Evolutionary conservation across 1,140 invertebrate genomes (phyloP).

Genomic region (Drosophila dunni): DNA sequence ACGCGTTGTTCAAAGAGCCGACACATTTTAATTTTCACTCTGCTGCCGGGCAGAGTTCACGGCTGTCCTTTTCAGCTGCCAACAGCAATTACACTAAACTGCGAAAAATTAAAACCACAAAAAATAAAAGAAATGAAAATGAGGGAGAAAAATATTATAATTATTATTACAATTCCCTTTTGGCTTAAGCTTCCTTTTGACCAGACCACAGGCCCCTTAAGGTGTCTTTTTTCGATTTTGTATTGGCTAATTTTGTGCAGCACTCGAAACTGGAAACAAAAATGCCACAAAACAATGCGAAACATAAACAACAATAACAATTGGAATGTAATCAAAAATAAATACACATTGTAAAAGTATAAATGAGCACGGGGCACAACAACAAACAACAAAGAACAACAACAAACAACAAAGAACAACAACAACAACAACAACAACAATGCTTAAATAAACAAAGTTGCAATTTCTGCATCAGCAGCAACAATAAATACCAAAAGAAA

Average conservation of each 20-base stretch:
- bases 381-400: constrained; percentile 19
- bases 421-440: constrained; percentile 33
- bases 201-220: constrained; percentile 14
- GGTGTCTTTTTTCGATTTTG: constrained; percentile 17
- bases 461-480: constrained; percentile 67
- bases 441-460: constrained; percentile 76
- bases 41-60: constrained; percentile 31
- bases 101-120: constrained; percentile 9
- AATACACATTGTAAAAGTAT: constrained; percentile 52
- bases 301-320: constrained; percentile 39
- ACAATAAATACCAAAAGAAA: constrained; percentile 54
- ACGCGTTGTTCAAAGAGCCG: constrained; percentile 37
- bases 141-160: constrained; percentile 46
- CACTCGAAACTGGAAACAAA: constrained; percentile 38
- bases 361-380: constrained; percentile 42
- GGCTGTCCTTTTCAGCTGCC: constrained; percentile 49
- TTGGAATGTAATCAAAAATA: constrained; percentile 75
- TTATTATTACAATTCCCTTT: constrained; percentile 55
- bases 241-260: constrained; percentile 45
- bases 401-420: constrained; percentile 41
- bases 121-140: constrained; percentile 19
- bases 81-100: constrained; percentile 69
- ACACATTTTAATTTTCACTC: constrained; percentile 55
- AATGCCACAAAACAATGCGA: constrained; percentile 27
- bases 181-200: background rate